These are phyloP conservation scores for Trissolcus brochymenae DNA, from an alignment of 2,888 invertebrate genomes.

Conservation along the genomic window DNA sequence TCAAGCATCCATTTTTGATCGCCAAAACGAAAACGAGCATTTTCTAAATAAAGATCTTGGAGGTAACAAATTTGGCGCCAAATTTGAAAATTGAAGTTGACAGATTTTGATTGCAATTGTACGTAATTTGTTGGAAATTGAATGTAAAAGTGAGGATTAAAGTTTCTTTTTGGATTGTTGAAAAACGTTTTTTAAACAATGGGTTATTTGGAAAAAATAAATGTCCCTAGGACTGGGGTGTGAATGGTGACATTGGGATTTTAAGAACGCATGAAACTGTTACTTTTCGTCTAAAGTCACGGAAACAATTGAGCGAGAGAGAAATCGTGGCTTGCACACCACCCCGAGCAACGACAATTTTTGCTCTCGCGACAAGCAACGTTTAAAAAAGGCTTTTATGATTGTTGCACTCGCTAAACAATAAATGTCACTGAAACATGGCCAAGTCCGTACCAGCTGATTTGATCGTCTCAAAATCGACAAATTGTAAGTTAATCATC, in stretches of 20 bases:
- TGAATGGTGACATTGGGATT: not conserved
- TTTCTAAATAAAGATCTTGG: too few species aligned
- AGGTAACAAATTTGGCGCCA: too few species aligned
- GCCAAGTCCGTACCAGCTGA: slow-evolving; percentile 41
- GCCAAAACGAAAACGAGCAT: too few species aligned
- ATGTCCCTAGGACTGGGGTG: too few species aligned
- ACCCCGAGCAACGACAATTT: not conserved
- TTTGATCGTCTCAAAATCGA: slow-evolving; percentile 30
- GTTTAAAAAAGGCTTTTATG: slow-evolving; percentile 8
- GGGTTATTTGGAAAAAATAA: too few species aligned
- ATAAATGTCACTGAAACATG: slow-evolving; percentile 34
- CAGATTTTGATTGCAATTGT: too few species aligned
- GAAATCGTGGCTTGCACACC: not conserved
- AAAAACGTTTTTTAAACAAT: too few species aligned
- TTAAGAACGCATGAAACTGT: not conserved
- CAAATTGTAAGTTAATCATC: slow-evolving; percentile 26
- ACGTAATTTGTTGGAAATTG: too few species aligned
- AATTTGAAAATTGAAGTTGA: too few species aligned
- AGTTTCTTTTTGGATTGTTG: too few species aligned
- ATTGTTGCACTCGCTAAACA: not conserved
- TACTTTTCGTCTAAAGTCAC: not conserved
- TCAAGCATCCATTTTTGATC: too few species aligned
- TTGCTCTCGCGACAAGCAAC: not conserved
- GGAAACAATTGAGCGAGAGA: slow-evolving; percentile 19
- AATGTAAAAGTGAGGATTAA: too few species aligned